phyloP scores from a whole-genome alignment of 2,797 vertebrate genomes.

The Novumbra hubbsi region DNA sequence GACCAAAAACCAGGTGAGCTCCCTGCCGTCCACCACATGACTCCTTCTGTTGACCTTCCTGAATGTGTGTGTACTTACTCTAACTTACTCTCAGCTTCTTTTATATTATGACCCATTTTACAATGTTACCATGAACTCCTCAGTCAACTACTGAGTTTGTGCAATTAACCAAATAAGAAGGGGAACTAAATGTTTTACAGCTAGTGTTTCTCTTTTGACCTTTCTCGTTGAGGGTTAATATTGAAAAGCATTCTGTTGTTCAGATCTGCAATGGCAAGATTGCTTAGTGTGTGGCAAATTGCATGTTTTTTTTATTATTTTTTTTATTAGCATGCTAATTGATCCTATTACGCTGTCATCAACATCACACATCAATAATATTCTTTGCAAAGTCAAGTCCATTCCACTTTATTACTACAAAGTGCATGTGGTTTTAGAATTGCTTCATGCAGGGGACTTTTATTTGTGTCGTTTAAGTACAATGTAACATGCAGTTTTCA shows the following conservation, averaged over 20 bases:
- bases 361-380: conserved; percentile 9
- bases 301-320: conserved; percentile 17
- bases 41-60: conserved; percentile 29
- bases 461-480: conserved; percentile 45
- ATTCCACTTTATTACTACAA: conserved; percentile 20
- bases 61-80: conserved; percentile 8
- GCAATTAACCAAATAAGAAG: neutral
- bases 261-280: conserved; percentile 61
- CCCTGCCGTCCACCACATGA: neutral
- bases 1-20: conserved; percentile 93
- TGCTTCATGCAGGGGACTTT: conserved; percentile 57
- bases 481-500: neutral
- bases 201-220: conserved; percentile 31
- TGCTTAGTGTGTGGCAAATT: conserved; percentile 55
- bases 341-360: conserved; percentile 34
- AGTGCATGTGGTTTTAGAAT: conserved; percentile 55
- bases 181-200: conserved; percentile 29
- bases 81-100: conserved; percentile 40
- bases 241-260: conserved; percentile 69
- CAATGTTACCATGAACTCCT: neutral
- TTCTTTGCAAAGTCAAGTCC: neutral
- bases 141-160: neutral
- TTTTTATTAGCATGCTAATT: conserved; percentile 51
- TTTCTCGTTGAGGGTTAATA: conserved; percentile 57
- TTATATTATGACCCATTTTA: conserved; percentile 7